Base-by-base conservation (phyloP, 2,797 vertebrate genomes). In the Urocyon cinereoargenteus region DNA sequence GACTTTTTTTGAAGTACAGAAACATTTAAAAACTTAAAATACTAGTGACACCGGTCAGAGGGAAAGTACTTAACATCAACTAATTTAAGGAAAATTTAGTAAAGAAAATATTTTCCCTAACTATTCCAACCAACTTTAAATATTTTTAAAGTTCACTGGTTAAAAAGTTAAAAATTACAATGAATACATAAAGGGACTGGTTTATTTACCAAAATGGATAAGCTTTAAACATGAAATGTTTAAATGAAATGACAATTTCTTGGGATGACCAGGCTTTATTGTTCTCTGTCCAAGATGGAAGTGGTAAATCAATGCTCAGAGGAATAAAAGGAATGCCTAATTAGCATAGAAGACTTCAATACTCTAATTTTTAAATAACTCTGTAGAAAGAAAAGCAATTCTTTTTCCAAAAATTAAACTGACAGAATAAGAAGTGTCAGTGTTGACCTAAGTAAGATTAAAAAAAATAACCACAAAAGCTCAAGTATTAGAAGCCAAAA, bases 401-500 rank as follows among this genome's bases (percentile, higher is more conserved):
- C 31, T 64, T 11, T 16, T 72, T 51, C 16, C 9, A 12, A 90
- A 90, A 87, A 78, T 82, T 61, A 94, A 96, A 57, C 2, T 75
- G 22, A 88, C 1, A 84, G n/a, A n/a, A 22, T 86, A 91, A 72
- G 15, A 90, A 12, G 16, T 19, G 1, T 45, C 34, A 75, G 73
- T 28, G 28, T 31, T 62, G 19, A 61, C 61, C 22, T 85, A 75
- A 49, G 21, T 21, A 18, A 22, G 31, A 21, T 75, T 82, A 75
- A 89, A 83, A 73, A 81, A 57, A 45, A 34, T 2, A 68, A 45
- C 51, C 31, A 24, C n/a, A 85, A 73, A 34, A 84, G 11, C 5
- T 89, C 72, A 92, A 86, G 28, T 12, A 64, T 83, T 40, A 90
- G 61, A 72, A 96, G 55, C 18, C 86, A 82, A 53, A 82, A 91